Conservation (phyloP, 37 sponge, comb jelly and placozoan species). For the Amphimedon queenslandica region DNA sequence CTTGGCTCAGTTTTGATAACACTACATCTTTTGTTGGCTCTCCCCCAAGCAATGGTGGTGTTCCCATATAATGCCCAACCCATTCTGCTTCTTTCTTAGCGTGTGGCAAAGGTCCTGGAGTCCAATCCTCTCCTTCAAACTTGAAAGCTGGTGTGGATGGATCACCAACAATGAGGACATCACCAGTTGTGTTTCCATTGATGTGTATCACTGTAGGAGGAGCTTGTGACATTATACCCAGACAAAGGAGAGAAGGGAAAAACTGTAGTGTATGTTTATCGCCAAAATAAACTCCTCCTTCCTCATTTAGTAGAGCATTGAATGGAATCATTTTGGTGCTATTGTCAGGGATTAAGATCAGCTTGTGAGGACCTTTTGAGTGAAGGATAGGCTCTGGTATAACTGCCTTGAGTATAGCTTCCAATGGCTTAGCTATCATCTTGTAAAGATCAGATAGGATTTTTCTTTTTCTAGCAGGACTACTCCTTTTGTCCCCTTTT, state of each 20-base stretch:
- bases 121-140: conserved; percentile 31
- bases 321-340: conserved; percentile 59
- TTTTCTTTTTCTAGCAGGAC: too few species aligned
- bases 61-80: conserved; percentile 44
- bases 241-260: conserved; percentile 52
- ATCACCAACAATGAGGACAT: conserved; percentile 57
- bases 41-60: conserved; percentile 49
- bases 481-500: not conserved
- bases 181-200: not conserved
- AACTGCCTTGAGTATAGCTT: conserved; percentile 15
- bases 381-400: not conserved
- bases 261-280: conserved; percentile 40
- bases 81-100: conserved; percentile 61
- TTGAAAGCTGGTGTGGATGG: conserved; percentile 61
- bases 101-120: conserved; percentile 60
- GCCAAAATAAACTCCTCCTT: conserved; percentile 39
- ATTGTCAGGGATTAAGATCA: conserved; percentile 57
- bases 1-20: conserved; percentile 29
- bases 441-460: conserved; percentile 53
- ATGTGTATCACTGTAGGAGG: not conserved
- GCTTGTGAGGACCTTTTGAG: not conserved
- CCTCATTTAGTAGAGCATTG: conserved; percentile 18
- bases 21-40: conserved; percentile 65
- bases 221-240: conserved; percentile 39
- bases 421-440: conserved; percentile 27